Evolutionary conservation across 2,888 invertebrate genomes (phyloP).

Genomic region (Agapostemon virescens): DNA sequence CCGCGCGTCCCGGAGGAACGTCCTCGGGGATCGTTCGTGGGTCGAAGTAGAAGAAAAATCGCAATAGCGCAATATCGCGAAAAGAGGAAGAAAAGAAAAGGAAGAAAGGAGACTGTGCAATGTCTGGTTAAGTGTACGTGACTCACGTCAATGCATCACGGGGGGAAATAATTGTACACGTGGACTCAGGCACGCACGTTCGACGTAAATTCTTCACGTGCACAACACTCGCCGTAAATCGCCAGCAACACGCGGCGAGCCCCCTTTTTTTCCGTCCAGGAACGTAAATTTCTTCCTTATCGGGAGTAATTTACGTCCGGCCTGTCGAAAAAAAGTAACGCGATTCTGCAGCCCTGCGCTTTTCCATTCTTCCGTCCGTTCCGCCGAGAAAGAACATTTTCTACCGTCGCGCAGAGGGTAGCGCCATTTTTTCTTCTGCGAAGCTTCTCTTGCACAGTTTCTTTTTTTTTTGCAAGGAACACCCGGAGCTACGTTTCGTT

Average conservation of each 20-base stretch:
- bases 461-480: background rate
- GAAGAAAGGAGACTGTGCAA: slow-evolving; percentile 18
- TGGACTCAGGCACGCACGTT: slow-evolving; percentile 59
- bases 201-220: slow-evolving; percentile 64
- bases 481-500: background rate
- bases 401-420: background rate
- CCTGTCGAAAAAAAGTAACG: slow-evolving; percentile 47
- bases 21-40: background rate
- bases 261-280: slow-evolving; percentile 39
- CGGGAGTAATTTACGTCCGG: slow-evolving; percentile 59
- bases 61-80: slow-evolving; percentile 26
- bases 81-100: background rate
- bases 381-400: background rate
- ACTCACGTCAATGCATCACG: slow-evolving; percentile 61
- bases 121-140: slow-evolving; percentile 53
- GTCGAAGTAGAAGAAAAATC: background rate
- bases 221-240: slow-evolving; percentile 58
- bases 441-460: background rate
- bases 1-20: background rate
- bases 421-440: background rate
- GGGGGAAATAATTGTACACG: slow-evolving; percentile 58
- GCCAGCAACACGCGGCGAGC: slow-evolving; percentile 55
- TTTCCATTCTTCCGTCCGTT: slow-evolving; percentile 32
- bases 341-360: slow-evolving; percentile 30
- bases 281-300: slow-evolving; percentile 61